Evolutionary conservation across 2,888 invertebrate genomes (phyloP).

Genomic region (Rambutsinella grinnellia): DNA sequence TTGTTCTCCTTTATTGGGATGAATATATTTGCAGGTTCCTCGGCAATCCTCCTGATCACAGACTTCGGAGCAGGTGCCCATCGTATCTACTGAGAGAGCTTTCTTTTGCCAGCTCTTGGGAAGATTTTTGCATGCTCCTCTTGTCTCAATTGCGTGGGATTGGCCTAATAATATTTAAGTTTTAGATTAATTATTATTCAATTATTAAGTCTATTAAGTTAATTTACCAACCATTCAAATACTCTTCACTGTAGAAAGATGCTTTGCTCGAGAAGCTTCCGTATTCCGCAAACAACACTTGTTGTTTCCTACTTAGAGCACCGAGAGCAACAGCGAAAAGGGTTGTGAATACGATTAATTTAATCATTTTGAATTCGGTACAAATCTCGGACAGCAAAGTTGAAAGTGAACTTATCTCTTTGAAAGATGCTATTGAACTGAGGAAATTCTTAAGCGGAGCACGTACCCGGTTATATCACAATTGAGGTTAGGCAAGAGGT

Average conservation of each 20-base stretch:
- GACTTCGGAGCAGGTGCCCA: constrained; percentile 45
- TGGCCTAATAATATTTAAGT: constrained; percentile 27
- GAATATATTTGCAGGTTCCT: constrained; percentile 44
- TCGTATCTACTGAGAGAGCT: constrained; percentile 51
- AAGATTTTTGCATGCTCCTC: constrained; percentile 56
- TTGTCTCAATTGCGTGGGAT: constrained; percentile 14
- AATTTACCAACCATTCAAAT: constrained; percentile 54
- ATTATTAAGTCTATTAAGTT: too few species aligned
- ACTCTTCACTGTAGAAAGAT: constrained; percentile 60
- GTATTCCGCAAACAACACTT: constrained; percentile 55
- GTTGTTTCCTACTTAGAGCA: constrained; percentile 43
- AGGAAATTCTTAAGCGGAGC: not conserved
- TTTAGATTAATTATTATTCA: too few species aligned
- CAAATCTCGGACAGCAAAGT: too few species aligned
- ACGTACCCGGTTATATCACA: too few species aligned
- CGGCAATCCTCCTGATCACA: constrained; percentile 54
- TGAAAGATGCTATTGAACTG: not conserved
- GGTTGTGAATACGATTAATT: constrained; percentile 3
- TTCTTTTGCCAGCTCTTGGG: constrained; percentile 55
- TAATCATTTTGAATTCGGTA: too few species aligned
- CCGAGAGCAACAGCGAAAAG: not conserved
- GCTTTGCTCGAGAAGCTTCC: constrained; percentile 50
- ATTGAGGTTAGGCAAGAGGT: not conserved
- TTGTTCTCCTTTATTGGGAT: constrained; percentile 55
- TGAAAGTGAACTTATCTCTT: too few species aligned